Evolutionary conservation across 1,140 invertebrate genomes (phyloP).

Genomic region (Polypedilum pembai): DNA sequence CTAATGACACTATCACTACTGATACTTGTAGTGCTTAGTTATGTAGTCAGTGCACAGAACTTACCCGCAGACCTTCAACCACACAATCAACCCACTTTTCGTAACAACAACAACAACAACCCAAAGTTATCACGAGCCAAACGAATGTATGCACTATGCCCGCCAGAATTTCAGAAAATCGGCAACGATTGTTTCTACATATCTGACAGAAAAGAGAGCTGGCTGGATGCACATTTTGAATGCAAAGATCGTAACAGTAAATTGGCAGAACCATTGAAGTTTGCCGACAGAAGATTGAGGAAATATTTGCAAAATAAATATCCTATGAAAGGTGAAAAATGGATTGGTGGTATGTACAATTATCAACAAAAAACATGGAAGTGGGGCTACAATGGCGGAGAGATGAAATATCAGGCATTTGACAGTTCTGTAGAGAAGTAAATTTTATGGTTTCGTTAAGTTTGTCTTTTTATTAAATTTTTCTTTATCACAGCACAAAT

Average conservation of each 20-base stretch:
- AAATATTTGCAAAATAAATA: constrained; percentile 46
- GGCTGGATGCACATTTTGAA: constrained; percentile 58
- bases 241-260: constrained; percentile 55
- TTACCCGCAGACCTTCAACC: not conserved
- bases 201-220: constrained; percentile 50
- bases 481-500: constrained; percentile 35
- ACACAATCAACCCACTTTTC: constrained; percentile 16
- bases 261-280: constrained; percentile 50
- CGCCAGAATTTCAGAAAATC: constrained; percentile 53
- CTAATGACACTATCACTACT: constrained; percentile 3
- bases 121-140: constrained; percentile 21
- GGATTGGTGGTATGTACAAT: constrained; percentile 59
- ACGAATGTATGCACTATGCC: constrained; percentile 47
- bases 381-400: constrained; percentile 52
- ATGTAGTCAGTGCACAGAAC: not conserved
- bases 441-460: constrained; percentile 5
- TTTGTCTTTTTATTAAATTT: not conserved
- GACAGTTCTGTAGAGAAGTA: constrained; percentile 41
- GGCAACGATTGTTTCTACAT: constrained; percentile 59
- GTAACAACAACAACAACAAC: not conserved
- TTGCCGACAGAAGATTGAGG: constrained; percentile 50
- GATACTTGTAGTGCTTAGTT: not conserved
- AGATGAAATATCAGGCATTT: constrained; percentile 51
- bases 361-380: constrained; percentile 54
- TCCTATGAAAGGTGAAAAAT: constrained; percentile 51